Evolutionary conservation across 2,888 invertebrate genomes (phyloP).

Genomic region (Amblyjoppa proteus): DNA sequence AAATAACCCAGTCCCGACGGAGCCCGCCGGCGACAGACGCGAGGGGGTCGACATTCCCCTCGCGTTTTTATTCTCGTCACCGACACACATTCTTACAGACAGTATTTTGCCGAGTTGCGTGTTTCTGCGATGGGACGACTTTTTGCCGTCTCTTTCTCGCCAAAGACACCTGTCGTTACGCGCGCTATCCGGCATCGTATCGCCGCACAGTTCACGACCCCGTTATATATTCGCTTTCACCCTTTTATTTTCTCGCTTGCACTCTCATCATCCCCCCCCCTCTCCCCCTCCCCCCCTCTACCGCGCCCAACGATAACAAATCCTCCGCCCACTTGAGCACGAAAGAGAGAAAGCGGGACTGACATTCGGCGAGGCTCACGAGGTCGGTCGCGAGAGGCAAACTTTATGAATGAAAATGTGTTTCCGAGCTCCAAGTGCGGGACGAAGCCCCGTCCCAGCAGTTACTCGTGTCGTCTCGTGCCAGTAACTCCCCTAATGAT

Average conservation of each 20-base stretch:
- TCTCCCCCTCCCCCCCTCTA: conserved; percentile 14
- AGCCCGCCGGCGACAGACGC: conserved; percentile 59
- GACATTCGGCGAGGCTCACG: conserved; percentile 66
- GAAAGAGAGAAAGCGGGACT: conserved; percentile 50
- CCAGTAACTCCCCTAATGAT: conserved; percentile 59
- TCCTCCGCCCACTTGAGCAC: conserved; percentile 30
- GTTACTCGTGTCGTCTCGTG: conserved; percentile 56
- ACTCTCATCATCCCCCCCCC: conserved; percentile 27
- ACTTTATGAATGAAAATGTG: conserved; percentile 82
- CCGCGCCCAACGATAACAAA: conserved; percentile 25
- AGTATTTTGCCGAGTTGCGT: conserved; percentile 52
- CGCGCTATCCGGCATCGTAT: conserved; percentile 59
- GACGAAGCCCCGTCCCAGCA: conserved; percentile 68
- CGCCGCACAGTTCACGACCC: conserved; percentile 64
- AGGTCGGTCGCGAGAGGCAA: conserved; percentile 79
- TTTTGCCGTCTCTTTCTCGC: conserved; percentile 33
- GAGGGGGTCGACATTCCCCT: conserved; percentile 62
- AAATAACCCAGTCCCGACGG: not conserved
- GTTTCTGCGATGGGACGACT: conserved; percentile 44
- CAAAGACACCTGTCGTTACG: conserved; percentile 58
- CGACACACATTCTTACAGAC: conserved; percentile 63
- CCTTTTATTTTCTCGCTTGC: conserved; percentile 41
- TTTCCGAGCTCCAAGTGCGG: conserved; percentile 75
- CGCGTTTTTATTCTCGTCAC: conserved; percentile 50
- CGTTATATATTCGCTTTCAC: conserved; percentile 62